A percentile compares a stretch with the other conserved stretches of the same genome.
Evolutionary conservation across 2,113 vertebrate genomes (phyloP).

Genomic region (Prietella phreatophila): DNA sequence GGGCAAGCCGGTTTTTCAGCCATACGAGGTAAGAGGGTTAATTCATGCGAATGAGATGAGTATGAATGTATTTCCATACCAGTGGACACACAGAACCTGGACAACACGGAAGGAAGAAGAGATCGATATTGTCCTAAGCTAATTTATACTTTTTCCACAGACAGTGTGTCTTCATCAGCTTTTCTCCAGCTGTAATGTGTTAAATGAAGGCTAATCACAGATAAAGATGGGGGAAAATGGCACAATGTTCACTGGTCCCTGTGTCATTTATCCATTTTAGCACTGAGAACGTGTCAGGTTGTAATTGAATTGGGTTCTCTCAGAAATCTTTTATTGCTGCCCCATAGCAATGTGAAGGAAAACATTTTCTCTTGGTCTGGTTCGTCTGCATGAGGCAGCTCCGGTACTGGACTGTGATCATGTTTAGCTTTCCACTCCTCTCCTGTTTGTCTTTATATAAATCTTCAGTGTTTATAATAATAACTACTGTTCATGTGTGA

Average conservation of each 20-base stretch:
- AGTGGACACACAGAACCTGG: not conserved
- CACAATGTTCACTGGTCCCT: constrained; percentile 53
- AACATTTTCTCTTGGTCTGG: not conserved
- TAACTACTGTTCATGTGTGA: not conserved
- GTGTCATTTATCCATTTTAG: constrained; percentile 70
- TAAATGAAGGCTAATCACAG: constrained; percentile 69
- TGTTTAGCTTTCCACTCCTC: not conserved
- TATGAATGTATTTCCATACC: not conserved
- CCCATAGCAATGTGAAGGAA: constrained; percentile 26
- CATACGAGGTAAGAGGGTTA: too few relatives aligned
- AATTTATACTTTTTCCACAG: constrained; percentile 28
- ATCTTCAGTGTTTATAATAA: not conserved
- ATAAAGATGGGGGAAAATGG: constrained; percentile 61
- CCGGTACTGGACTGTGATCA: not conserved
- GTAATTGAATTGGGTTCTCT: constrained; percentile 68
- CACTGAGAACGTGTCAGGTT: constrained; percentile 65
- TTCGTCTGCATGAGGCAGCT: not conserved
- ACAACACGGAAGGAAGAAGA: not conserved
- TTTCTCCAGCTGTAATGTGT: constrained; percentile 53
- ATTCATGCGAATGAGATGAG: not conserved
- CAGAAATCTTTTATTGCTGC: constrained; percentile 44
- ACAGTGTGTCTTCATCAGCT: constrained; percentile 45
- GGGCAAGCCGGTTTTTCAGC: too few relatives aligned
- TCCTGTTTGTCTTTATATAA: not conserved
- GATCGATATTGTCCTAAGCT: not conserved